These are phyloP conservation scores for Ifrita kowaldi DNA, from an alignment of 2,113 vertebrate genomes.

Conservation along the genomic window DNA sequence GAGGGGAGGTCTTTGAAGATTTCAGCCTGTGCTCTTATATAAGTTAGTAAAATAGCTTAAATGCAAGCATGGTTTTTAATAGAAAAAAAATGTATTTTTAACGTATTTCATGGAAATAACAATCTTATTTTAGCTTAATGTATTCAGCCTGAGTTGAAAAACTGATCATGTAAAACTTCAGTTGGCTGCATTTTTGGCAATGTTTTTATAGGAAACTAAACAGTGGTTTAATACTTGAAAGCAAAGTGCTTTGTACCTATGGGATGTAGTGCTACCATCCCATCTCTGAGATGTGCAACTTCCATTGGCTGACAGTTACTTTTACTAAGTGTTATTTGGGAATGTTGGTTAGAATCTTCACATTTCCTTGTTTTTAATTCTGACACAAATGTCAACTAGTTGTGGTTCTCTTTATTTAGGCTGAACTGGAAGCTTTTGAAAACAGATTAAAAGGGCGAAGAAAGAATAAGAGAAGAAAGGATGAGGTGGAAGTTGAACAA, in stretches of 20 bases:
- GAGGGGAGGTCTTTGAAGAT: neutral
- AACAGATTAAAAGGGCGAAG: slow-evolving; percentile 89
- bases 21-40: neutral
- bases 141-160: neutral
- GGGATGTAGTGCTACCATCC: neutral
- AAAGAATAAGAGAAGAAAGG: slow-evolving; percentile 82
- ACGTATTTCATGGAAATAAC: neutral
- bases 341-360: neutral
- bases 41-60: neutral
- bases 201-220: neutral
- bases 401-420: slow-evolving; percentile 71
- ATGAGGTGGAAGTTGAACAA: slow-evolving; percentile 76
- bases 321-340: neutral
- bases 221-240: neutral
- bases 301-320: neutral
- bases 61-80: neutral
- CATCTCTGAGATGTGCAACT: neutral
- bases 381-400: neutral
- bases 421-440: slow-evolving; percentile 94
- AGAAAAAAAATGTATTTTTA: neutral
- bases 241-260: neutral
- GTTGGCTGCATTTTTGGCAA: neutral
- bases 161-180: neutral
- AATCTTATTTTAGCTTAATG: neutral
- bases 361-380: neutral